These are phyloP conservation scores for Microctenopoma stevenorrisi DNA, from an alignment of 2,797 vertebrate species.

Conservation along the genomic window DNA sequence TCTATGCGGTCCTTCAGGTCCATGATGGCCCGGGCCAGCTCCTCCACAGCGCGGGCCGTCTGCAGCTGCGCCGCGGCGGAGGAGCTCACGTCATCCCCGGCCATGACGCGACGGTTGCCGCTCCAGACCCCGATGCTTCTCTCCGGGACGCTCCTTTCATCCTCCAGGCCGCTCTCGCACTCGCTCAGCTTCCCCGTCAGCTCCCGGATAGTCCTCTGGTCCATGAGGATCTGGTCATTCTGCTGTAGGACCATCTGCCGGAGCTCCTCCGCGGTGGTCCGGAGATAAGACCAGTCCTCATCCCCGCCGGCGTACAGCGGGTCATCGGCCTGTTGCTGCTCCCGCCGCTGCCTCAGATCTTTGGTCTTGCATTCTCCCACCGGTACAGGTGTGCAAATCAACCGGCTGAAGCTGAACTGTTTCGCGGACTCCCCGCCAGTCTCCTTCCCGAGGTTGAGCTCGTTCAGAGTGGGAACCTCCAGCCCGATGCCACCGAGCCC, in stretches of 20 bases:
- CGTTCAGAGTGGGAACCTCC: slow-evolving; percentile 82
- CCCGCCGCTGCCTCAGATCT: slow-evolving; percentile 62
- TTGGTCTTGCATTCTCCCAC: slow-evolving; percentile 86
- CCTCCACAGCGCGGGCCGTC: slow-evolving; percentile 89
- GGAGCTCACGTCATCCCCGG: slow-evolving; percentile 85
- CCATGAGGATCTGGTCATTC: slow-evolving; percentile 93
- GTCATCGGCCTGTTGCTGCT: slow-evolving; percentile 70
- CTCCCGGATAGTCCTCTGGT: slow-evolving; percentile 93
- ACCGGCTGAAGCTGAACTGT: slow-evolving; percentile 88
- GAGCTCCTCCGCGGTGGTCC: slow-evolving; percentile 91
- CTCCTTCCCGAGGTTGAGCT: slow-evolving; percentile 79
- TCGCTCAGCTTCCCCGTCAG: slow-evolving; percentile 93
- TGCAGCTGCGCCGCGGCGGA: slow-evolving; percentile 80
- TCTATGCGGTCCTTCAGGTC: slow-evolving; percentile 95
- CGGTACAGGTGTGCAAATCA: slow-evolving; percentile 91
- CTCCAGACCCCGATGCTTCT: slow-evolving; percentile 86
- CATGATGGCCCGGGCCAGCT: slow-evolving; percentile 93
- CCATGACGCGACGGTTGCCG: slow-evolving; percentile 86
- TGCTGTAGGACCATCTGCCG: slow-evolving; percentile 92
- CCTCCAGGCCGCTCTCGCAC: slow-evolving; percentile 91
- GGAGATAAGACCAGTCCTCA: slow-evolving; percentile 88
- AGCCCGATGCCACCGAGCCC: slow-evolving; percentile 77
- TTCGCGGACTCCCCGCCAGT: slow-evolving; percentile 74
- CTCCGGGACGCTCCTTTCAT: slow-evolving; percentile 80
- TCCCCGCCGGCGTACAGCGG: slow-evolving; percentile 68